phyloP scores from a whole-genome alignment of 2,113 vertebrate genomes.

The Rhadina sibilatrix region DNA sequence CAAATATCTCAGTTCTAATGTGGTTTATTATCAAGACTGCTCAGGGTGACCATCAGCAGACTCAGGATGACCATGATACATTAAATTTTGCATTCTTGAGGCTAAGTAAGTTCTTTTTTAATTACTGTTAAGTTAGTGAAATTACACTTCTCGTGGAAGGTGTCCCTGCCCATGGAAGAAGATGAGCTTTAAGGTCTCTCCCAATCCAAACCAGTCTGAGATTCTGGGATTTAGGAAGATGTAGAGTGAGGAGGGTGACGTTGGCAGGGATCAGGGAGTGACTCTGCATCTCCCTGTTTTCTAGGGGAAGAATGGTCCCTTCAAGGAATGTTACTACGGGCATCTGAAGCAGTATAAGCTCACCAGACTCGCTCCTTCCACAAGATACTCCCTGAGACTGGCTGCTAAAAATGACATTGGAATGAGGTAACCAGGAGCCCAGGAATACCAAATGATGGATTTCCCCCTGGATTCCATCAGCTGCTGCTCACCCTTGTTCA shows the following conservation, averaged over 20 bases:
- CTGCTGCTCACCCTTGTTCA: background rate
- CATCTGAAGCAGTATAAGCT: slow-evolving; percentile 81
- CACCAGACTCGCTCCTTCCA: slow-evolving; percentile 74
- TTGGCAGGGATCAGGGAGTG: background rate
- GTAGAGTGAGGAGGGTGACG: background rate
- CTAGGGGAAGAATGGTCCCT: slow-evolving; percentile 75
- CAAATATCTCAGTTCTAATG: background rate
- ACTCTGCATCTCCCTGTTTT: background rate
- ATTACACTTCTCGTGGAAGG: rapidly evolving
- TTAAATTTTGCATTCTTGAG: background rate
- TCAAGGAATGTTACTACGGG: slow-evolving; percentile 80
- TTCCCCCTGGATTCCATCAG: background rate
- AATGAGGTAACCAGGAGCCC: slow-evolving; percentile 69
- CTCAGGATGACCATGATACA: rapidly evolving
- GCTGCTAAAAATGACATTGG: slow-evolving; percentile 82
- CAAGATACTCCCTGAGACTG: slow-evolving; percentile 78
- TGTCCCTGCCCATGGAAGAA: rapidly evolving
- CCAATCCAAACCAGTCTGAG: background rate
- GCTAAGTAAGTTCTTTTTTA: background rate
- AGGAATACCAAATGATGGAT: too few species aligned
- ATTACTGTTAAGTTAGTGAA: background rate
- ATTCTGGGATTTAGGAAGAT: background rate
- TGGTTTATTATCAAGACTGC: background rate
- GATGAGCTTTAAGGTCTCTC: background rate
- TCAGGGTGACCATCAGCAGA: background rate